These are phyloP conservation scores for Phodopus roborovskii DNA, from an alignment of 2,113 vertebrate genomes.

Conservation along the genomic window DNA sequence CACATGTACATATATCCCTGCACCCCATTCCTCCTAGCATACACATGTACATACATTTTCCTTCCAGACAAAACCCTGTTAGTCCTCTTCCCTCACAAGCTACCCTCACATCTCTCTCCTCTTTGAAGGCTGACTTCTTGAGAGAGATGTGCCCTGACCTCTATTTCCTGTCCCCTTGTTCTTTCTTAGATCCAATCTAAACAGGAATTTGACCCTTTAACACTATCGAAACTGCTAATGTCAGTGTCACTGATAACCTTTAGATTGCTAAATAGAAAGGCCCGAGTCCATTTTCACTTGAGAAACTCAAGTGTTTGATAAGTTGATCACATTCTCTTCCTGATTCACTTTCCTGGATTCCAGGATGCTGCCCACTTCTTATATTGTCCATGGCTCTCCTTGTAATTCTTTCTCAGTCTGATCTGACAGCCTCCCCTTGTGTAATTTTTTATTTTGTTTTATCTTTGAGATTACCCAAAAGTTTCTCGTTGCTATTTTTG, in stretches of 20 bases:
- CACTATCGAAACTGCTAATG: background rate
- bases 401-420: background rate
- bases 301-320: background rate
- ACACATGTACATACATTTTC: background rate
- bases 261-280: constrained; percentile 17
- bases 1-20: background rate
- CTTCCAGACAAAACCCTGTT: background rate
- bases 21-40: background rate
- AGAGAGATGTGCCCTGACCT: background rate
- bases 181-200: constrained; percentile 14
- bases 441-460: background rate
- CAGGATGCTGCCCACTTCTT: background rate
- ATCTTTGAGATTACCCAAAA: background rate
- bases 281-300: background rate
- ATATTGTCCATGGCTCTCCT: background rate
- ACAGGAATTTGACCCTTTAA: constrained; percentile 44
- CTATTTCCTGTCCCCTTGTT: background rate
- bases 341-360: background rate
- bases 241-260: constrained; percentile 42
- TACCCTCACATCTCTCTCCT: background rate
- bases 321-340: background rate
- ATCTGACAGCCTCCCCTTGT: background rate
- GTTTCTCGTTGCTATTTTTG: background rate
- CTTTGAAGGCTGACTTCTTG: background rate
- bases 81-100: background rate